Base-by-base conservation (phyloP, 2,888 invertebrate species). In the Aleiodes leptofemur region DNA sequence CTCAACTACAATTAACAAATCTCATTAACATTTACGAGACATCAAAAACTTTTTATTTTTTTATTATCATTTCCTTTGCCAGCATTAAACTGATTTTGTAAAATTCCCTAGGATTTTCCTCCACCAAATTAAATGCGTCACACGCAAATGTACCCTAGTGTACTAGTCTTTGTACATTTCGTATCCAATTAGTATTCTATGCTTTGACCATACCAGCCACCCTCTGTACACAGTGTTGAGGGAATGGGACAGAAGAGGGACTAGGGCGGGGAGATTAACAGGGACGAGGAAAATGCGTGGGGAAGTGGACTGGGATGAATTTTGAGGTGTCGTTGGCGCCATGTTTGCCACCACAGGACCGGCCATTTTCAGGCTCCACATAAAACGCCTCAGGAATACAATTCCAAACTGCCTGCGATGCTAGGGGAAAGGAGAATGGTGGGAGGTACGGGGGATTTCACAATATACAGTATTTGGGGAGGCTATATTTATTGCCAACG, bases 401-500 rank as follows among this genome's bases (percentile, higher is more conserved):
- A 73, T 73, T 73, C 57, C 68, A 69, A 43, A 61, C 34, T 34
- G 38, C 14, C 38, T 11, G 38, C 53, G 61, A 38, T 38, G 38
- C 38, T 38, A 38, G 43, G 43, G 75, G 76, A 66, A 76, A 72
- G 75, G 77, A 53, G 74, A 14, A 69, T 61, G 50, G 73, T 38
- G 68, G 64, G 76, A 55, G n/a, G 66, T 48, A 64, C 56, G 72
- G 68, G 57, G 76, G 72, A 59, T 73, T 80, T 79, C 81, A 79
- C 82, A 86, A 86, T 85, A 83, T 82, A 80, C 80, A 80, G 81
- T 78, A 82, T 82, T 43, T 43, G 43, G 43, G 43, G 77, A 82
- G 84, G 43, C 64, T 64, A 84, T 88, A 87, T 87, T 88, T 88
- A 87, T 86, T 83, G 83, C 85, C 80, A 81, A 84, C 83, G 82